Evolutionary conservation across 2,888 invertebrate species (phyloP).

Genomic region (Tipula helvola): DNA sequence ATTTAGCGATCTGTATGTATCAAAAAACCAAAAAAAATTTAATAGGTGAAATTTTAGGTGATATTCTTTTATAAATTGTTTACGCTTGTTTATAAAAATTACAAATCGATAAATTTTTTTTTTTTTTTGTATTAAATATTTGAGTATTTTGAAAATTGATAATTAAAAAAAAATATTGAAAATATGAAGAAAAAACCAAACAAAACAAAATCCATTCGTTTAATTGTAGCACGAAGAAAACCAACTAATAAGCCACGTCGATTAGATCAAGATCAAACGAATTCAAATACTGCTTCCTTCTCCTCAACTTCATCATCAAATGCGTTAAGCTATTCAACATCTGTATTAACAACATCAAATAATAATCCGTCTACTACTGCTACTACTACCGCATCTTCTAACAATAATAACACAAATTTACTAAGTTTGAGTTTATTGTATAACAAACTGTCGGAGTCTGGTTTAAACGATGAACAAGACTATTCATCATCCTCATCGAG

Average conservation of each 20-base stretch:
- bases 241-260: constrained; percentile 10
- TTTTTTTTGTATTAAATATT: background rate
- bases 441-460: constrained; percentile 9
- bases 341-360: background rate
- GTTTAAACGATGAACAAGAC: constrained; percentile 5
- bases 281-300: background rate
- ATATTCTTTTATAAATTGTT: background rate
- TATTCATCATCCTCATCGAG: constrained; percentile 10
- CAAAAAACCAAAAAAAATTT: background rate
- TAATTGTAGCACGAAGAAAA: constrained; percentile 9
- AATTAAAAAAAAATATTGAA: background rate
- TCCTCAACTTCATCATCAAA: constrained; percentile 1
- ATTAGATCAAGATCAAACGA: constrained; percentile 6
- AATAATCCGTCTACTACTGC: background rate
- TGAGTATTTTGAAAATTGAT: background rate
- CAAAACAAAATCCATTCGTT: constrained; percentile 7
- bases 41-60: background rate
- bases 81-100: background rate
- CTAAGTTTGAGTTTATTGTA: constrained; percentile 8
- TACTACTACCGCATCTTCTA: background rate
- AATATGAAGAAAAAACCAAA: background rate
- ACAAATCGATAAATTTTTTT: background rate
- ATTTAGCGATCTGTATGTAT: background rate
- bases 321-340: background rate
- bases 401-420: constrained; percentile 8